Conservation (phyloP, 2,113 vertebrate genomes). For the Cyphomyrus discorhynchus region DNA sequence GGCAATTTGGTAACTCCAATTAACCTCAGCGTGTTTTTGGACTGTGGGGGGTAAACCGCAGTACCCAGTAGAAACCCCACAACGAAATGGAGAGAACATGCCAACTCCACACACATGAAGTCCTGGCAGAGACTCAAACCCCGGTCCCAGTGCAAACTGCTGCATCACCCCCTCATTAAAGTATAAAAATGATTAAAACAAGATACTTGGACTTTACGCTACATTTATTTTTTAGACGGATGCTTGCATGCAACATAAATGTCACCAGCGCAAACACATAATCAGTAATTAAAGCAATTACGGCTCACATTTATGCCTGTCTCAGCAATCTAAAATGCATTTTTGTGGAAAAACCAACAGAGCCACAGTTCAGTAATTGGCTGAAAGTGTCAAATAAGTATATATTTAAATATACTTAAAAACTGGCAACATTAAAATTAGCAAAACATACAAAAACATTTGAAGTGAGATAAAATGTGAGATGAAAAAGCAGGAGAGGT, state of each 20-base stretch:
- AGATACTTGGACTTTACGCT: not conserved
- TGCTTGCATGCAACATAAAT: not conserved
- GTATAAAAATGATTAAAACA: not conserved
- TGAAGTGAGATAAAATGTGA: not conserved
- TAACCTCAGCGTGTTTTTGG: not conserved
- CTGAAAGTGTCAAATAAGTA: not conserved
- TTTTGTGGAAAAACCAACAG: not conserved
- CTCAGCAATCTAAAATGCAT: not conserved
- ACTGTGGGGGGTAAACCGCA: not conserved
- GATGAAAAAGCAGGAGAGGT: constrained; percentile 32
- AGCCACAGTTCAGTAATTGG: not conserved
- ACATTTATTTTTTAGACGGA: not conserved
- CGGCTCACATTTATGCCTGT: not conserved
- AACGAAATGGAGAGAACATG: not conserved
- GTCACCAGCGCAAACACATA: not conserved
- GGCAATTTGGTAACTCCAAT: not conserved
- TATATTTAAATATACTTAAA: not conserved
- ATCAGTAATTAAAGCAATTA: not conserved
- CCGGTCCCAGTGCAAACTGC: not conserved
- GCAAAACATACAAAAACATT: not conserved
- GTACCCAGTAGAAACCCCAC: not conserved
- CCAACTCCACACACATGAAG: not conserved
- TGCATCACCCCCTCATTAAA: not conserved
- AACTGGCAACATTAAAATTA: not conserved
- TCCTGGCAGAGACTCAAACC: not conserved